Conservation (phyloP, 2,113 vertebrate species). For the Rattus rattus region DNA sequence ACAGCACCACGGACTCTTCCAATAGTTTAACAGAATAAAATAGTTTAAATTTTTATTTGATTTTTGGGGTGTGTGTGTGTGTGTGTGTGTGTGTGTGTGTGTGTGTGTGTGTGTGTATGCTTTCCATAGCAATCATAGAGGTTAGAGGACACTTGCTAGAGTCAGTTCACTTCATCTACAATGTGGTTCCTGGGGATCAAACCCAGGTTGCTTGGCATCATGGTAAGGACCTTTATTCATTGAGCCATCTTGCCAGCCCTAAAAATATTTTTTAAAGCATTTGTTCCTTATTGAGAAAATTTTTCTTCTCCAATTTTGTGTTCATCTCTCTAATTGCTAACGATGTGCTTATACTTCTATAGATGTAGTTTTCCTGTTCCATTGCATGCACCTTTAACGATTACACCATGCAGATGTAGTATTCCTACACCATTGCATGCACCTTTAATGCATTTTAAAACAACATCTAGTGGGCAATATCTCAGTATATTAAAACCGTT, state of each 20-base stretch:
- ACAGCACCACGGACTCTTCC: neutral
- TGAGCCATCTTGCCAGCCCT: neutral
- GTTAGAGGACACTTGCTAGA: neutral
- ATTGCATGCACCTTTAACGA: neutral
- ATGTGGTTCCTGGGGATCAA: neutral
- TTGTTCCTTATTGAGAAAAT: neutral
- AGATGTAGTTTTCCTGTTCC: neutral
- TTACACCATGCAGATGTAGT: neutral
- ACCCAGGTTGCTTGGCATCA: neutral
- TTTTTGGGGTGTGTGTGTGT: neutral
- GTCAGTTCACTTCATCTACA: neutral
- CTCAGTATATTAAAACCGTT: neutral
- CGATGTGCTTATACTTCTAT: neutral
- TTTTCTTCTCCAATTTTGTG: neutral
- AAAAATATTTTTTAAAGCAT: neutral
- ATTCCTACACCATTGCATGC: neutral
- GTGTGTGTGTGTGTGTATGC: neutral
- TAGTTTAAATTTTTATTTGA: conserved; percentile 33
- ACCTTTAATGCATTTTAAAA: conserved; percentile 22
- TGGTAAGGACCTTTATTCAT: neutral
- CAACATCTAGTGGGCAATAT: conserved; percentile 16
- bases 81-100: neutral
- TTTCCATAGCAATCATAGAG: neutral
- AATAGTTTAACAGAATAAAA: neutral
- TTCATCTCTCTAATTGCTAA: conserved; percentile 35